phyloP scores from a whole-genome alignment of 2,113 vertebrate genomes.

The Myiopsitta monachus region DNA sequence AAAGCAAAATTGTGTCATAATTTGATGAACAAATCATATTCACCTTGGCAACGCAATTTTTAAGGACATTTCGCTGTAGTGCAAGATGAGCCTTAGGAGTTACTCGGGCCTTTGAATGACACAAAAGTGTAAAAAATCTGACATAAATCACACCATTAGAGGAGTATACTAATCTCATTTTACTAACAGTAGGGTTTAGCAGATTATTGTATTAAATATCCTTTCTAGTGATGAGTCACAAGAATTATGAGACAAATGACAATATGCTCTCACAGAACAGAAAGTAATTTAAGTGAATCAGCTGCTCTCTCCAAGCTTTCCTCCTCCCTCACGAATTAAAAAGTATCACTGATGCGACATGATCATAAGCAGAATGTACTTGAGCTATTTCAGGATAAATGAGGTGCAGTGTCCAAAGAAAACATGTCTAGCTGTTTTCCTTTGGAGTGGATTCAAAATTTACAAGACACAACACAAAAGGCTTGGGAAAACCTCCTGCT shows the following conservation, averaged over 20 bases:
- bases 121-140: neutral
- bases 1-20: neutral
- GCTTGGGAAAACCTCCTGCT: neutral
- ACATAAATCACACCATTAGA: neutral
- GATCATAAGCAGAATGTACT: neutral
- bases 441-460: neutral
- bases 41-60: neutral
- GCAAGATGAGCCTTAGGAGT: neutral
- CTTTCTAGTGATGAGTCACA: slow-evolving; percentile 6
- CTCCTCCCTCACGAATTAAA: neutral
- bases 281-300: neutral
- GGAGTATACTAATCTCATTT: neutral
- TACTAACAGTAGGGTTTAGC: neutral
- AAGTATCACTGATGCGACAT: neutral
- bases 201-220: neutral
- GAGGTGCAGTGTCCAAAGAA: neutral
- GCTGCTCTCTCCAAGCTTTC: neutral
- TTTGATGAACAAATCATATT: neutral
- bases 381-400: neutral
- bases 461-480: neutral
- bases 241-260: neutral
- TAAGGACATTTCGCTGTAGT: neutral
- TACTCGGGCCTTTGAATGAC: neutral
- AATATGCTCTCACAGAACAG: neutral
- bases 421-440: neutral